Conservation (phyloP, 2,888 invertebrate genomes). For the Melanchra persicariae region DNA sequence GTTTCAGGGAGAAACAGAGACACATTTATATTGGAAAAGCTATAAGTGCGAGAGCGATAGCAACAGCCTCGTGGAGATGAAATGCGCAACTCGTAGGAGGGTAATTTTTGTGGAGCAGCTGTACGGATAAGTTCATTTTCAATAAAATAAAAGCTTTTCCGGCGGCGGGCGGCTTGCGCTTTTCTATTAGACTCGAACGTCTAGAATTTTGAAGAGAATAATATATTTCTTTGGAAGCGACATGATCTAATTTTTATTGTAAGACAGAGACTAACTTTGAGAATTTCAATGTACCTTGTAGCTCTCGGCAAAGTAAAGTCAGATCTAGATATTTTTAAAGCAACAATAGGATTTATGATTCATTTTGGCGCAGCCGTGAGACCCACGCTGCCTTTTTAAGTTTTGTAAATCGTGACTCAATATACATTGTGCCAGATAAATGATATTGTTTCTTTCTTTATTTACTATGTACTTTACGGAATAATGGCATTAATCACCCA, state of each 20-base stretch:
- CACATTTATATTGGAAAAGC: slow-evolving; percentile 32
- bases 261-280: slow-evolving; percentile 3
- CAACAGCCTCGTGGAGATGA: slow-evolving; percentile 62
- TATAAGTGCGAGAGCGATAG: slow-evolving; percentile 65
- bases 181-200: slow-evolving; percentile 50
- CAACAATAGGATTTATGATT: neutral
- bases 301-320: neutral
- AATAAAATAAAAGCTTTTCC: slow-evolving; percentile 76
- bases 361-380: neutral
- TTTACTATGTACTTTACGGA: no score
- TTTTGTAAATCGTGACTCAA: no score
- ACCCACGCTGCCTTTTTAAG: neutral
- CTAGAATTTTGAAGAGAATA: slow-evolving; percentile 52
- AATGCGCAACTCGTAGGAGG: slow-evolving; percentile 74
- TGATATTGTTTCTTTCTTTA: neutral
- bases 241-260: slow-evolving; percentile 24
- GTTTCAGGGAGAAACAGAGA: slow-evolving; percentile 37
- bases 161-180: slow-evolving; percentile 40
- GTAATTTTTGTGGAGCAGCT: slow-evolving; percentile 76
- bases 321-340: neutral
- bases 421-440: neutral
- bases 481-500: neutral
- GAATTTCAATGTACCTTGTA: neutral
- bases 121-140: slow-evolving; percentile 77
- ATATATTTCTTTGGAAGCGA: slow-evolving; percentile 36